These are phyloP conservation scores for Busseola fusca DNA, from an alignment of 2,888 invertebrate species.

Conservation along the genomic window DNA sequence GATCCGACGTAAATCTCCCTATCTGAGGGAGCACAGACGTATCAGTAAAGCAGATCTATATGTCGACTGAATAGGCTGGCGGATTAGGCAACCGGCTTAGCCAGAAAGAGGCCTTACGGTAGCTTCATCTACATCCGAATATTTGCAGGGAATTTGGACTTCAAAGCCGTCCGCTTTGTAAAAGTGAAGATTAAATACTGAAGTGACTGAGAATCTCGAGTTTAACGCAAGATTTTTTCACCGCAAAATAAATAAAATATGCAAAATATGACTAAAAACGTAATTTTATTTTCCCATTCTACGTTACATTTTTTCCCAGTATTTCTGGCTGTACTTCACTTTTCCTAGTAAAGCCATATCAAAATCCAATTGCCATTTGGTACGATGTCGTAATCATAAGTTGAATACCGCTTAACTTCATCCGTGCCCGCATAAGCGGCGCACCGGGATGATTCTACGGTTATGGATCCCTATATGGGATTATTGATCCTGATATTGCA, in stretches of 20 bases:
- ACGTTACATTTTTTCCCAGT: constrained; percentile 30
- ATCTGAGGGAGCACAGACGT: not conserved
- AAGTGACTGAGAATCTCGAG: constrained; percentile 26
- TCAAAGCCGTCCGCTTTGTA: constrained; percentile 40
- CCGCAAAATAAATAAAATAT: not conserved
- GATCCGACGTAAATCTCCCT: not conserved
- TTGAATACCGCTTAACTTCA: constrained; percentile 54
- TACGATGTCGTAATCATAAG: constrained; percentile 49
- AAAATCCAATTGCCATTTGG: constrained; percentile 50
- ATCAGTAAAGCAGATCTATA: constrained; percentile 30
- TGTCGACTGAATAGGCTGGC: constrained; percentile 21
- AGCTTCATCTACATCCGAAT: constrained; percentile 43
- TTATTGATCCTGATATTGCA: constrained; percentile 46
- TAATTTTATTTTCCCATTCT: constrained; percentile 20
- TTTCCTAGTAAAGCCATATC: constrained; percentile 47
- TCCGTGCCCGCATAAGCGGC: constrained; percentile 39
- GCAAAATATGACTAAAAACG: constrained; percentile 22
- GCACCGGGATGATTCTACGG: constrained; percentile 47
- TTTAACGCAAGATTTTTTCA: constrained; percentile 11
- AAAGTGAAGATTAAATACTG: constrained; percentile 37
- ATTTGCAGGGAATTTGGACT: constrained; percentile 38
- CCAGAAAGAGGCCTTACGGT: constrained; percentile 38
- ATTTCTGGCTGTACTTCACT: constrained; percentile 31
- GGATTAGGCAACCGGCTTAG: constrained; percentile 40
- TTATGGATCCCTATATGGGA: constrained; percentile 29